Evolutionary conservation across 2,113 vertebrate species (phyloP), one percentile per base, ranked within the genome.

Genomic region (Lophius piscatorius): DNA sequence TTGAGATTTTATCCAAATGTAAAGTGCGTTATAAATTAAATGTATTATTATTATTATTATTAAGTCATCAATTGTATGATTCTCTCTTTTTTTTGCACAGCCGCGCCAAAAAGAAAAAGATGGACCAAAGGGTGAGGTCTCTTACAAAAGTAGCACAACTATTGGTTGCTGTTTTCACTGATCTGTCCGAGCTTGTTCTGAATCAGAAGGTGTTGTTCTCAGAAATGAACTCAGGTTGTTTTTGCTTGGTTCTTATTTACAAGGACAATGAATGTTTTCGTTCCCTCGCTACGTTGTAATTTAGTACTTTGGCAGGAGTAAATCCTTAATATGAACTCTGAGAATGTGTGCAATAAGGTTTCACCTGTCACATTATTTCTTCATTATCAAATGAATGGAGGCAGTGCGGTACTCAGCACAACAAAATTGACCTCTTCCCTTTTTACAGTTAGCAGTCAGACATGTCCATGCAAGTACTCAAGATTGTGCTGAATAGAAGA

Each of bases 31-130:
- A n/a, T n/a, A n/a, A n/a, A n/a, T n/a, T n/a, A n/a, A n/a, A n/a
- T n/a, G n/a, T n/a, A n/a, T n/a, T n/a, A n/a, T n/a, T n/a, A n/a
- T n/a, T n/a, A n/a, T n/a, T n/a, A n/a, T n/a, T n/a, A n/a, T n/a
- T n/a, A n/a, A 84, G 66, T 66, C 71, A 50, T 87, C 78, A 71
- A 70, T 76, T 66, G 80, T 61, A 76, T 78, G 74, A 80, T 84
- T 83, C 81, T 81, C 83, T 77, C 78, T 90, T 84, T 90, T n/a
- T 72, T 86, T 82, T 86, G 74, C 66, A 80, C 83, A 83, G 73
- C 47, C 58, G 1, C 77, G 71, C 62, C 63, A 74, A 41, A 76
- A 54, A 78, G 54, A 74, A 60, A 74, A 65, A 3, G 9, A 24
- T 51, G 39, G 49, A 77, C 80, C 55, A 74, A 74, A 62, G 80